Evolutionary conservation across 2,797 vertebrate genomes (phyloP).

Genomic region (Pelobates cultripes): DNA sequence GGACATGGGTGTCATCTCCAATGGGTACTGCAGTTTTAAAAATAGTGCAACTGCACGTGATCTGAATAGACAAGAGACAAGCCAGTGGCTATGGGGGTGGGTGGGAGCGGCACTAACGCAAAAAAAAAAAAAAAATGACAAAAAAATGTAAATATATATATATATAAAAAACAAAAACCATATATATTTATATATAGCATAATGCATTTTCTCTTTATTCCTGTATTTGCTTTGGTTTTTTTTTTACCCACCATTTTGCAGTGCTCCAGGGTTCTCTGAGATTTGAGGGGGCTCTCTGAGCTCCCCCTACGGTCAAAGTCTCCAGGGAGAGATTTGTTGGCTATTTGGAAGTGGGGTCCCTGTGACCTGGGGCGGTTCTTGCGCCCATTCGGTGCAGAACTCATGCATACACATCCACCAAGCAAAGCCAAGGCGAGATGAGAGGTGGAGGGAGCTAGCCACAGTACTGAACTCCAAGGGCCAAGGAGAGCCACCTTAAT

Average conservation of each 20-base stretch:
- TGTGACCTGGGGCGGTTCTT: constrained; percentile 92
- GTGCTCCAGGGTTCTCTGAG: constrained; percentile 88
- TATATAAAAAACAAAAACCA: no score
- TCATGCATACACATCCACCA: constrained; percentile 96
- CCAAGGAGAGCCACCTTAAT: constrained; percentile 18
- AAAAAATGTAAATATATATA: neutral
- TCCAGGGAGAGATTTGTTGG: constrained; percentile 80
- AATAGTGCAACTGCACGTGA: constrained; percentile 76
- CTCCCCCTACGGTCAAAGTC: constrained; percentile 88
- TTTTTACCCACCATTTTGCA: constrained; percentile 92
- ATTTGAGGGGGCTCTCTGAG: constrained; percentile 82
- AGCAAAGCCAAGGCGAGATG: constrained; percentile 74
- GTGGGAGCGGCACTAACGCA: constrained; percentile 61
- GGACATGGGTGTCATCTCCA: constrained; percentile 55
- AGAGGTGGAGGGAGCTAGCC: constrained; percentile 37
- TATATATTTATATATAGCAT: no score
- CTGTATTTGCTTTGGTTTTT: constrained; percentile 2
- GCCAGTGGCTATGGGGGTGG: constrained; percentile 31
- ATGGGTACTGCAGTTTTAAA: constrained; percentile 67
- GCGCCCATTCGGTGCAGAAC: constrained; percentile 97
- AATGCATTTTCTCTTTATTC: no score
- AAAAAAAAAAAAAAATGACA: constrained; percentile 5
- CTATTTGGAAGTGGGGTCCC: constrained; percentile 89
- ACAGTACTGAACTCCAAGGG: constrained; percentile 16
- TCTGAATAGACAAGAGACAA: constrained; percentile 70